Evolutionary conservation across 2,888 invertebrate species (phyloP), one percentile per base, ranked within the genome.

Genomic region (Eupithecia dodoneata): DNA sequence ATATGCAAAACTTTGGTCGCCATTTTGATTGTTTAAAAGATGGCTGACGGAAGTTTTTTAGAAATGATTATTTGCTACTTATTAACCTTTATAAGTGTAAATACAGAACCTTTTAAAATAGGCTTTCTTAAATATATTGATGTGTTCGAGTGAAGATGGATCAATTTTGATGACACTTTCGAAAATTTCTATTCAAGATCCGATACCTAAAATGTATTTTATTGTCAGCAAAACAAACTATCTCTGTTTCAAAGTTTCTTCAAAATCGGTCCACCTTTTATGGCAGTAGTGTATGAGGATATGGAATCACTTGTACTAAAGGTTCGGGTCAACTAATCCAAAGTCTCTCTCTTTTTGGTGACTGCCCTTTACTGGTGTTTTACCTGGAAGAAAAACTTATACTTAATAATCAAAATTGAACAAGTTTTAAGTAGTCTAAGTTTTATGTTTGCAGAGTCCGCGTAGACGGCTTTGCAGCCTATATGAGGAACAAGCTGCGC

Each of bases 291-390:
- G 84, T 84, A 85, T 86, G 78, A 82, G 86, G 93, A 94, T 94
- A 94, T 94, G 94, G 90, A 90, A 85, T 87, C 86, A 86, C 87
- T 93, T 94, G 94, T 94, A 94, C 93, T 94, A 92, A 86, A 84
- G 88, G 90, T 91, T 88, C 70, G 72, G 69, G 82, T 85, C 87
- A 84, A 84, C 85, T 87, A 83, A 83, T 84, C 84, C 85, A 84
- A 82, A 84, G 85, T 84, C 85, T 83, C 85, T 86, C 86, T 86
- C 84, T 81, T 81, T 86, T 85, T 84, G 82, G 83, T 83, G 85
- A 81, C 80, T 84, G 82, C 76, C 78, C 78, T 84, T 81, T 83
- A 79, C 84, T 86, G 77, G 83, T 86, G 86, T 90, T 45, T 45
- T 92, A 93, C 92, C 93, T 93, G 92, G 41, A 89, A 89, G 76